Conservation (phyloP, 2,113 vertebrate genomes). For the Notothenia rossii region DNA sequence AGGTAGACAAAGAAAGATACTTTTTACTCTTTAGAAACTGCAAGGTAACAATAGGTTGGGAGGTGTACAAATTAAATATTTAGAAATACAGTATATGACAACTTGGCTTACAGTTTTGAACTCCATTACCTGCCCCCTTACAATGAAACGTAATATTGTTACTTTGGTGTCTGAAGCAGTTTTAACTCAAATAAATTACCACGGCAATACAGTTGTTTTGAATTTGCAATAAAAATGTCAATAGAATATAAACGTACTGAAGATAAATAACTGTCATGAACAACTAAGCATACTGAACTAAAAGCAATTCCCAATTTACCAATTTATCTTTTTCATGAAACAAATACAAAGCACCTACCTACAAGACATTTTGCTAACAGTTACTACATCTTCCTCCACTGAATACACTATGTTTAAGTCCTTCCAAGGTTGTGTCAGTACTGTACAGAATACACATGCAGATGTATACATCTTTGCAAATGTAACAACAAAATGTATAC, state of each 20-base stretch:
- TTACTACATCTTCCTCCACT: constrained; percentile 67
- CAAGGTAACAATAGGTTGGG: not conserved
- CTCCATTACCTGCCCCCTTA: not conserved
- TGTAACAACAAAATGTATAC: constrained; percentile 47
- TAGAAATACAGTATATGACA: constrained; percentile 7
- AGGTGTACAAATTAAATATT: constrained; percentile 2
- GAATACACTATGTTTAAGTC: constrained; percentile 63
- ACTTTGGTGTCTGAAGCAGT: constrained; percentile 49
- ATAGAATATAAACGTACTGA: constrained; percentile 37
- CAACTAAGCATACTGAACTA: constrained; percentile 54
- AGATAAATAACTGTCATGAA: constrained; percentile 59
- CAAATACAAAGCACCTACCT: constrained; percentile 78
- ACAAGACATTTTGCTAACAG: constrained; percentile 78
- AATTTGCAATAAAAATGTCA: constrained; percentile 43
- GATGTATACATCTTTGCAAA: constrained; percentile 65
- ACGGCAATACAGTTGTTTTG: constrained; percentile 38
- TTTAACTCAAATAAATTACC: constrained; percentile 27
- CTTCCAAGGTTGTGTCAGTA: constrained; percentile 53
- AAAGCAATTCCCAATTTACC: constrained; percentile 42
- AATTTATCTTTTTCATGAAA: constrained; percentile 62
- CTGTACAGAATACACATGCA: constrained; percentile 71
- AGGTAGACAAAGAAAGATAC: constrained; percentile 7
- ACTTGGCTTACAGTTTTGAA: constrained; percentile 6
- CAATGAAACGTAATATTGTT: constrained; percentile 37
- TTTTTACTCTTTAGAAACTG: not conserved